Evolutionary conservation across 2,888 invertebrate species (phyloP).

Genomic region (Osmoderma eremita): DNA sequence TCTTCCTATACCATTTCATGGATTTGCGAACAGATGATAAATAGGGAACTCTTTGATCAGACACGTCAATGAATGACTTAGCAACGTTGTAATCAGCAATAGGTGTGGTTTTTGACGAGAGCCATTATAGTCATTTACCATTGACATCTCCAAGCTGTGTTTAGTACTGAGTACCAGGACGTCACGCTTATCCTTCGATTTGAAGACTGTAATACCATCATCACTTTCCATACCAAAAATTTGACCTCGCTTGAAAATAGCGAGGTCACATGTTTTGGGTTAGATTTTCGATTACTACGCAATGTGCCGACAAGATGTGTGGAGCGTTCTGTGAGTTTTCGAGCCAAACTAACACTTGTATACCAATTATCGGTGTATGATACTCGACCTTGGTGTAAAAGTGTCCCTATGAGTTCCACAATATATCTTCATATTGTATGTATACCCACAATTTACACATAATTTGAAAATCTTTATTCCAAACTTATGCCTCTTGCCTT

Average conservation of each 20-base stretch:
- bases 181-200: too few relatives aligned
- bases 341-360: conserved; percentile 48
- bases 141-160: too few relatives aligned
- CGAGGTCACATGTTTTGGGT: conserved; percentile 48
- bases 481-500: conserved; percentile 40
- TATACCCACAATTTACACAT: conserved; percentile 39
- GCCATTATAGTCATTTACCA: too few relatives aligned
- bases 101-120: too few relatives aligned
- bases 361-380: conserved; percentile 51
- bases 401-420: conserved; percentile 39
- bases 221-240: conserved; percentile 43
- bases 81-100: too few relatives aligned
- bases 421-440: conserved; percentile 39
- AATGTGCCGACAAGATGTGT: conserved; percentile 54
- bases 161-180: conserved; percentile 54
- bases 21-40: too few relatives aligned
- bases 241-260: conserved; percentile 47
- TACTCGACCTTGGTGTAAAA: conserved; percentile 45
- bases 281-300: conserved; percentile 51
- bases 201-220: conserved; percentile 49
- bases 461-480: conserved; percentile 44
- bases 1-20: too few relatives aligned
- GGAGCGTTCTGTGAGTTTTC: conserved; percentile 46
- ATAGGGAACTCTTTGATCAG: too few relatives aligned
- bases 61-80: too few relatives aligned